Evolutionary conservation across 2,797 vertebrate species (phyloP), one percentile per base, ranked within the genome.

Genomic region (Scleropages formosus): DNA sequence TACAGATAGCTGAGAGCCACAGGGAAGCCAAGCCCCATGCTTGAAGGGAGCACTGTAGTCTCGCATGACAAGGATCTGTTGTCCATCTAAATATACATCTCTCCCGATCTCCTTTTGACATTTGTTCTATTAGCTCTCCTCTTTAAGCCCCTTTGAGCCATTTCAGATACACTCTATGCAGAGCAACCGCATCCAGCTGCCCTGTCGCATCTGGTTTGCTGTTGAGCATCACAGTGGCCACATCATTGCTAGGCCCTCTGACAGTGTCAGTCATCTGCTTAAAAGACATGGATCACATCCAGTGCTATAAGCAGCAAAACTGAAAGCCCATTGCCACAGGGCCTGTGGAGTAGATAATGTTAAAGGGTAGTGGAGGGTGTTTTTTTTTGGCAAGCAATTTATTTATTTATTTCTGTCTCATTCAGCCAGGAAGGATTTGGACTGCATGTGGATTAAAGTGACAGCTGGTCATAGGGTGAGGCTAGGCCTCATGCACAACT

Each of bases 141-240:
- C 85, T 83, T 82, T 88, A 89, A 90, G 89, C 87, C 89, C 86
- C 88, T 88, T 83, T 87, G 88, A 90, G 88, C 88, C 79, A 86
- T 88, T 86, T 87, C 87, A 90, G 90, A 90, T 89, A 70, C 49
- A 89, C 84, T 89, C 81, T 74, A 87, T 83, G 85, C 88, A 84
- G 83, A 86, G 89, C 85, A 89, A 89, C 85, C 83, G 85, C 88
- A 90, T 90, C 90, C 89, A 87, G 86, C 87, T 85, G 83, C 86
- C 85, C 84, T 91, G 91, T 91, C 91, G 90, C 87, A 91, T 89
- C 84, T 81, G 75, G 84, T 92, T 92, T 91, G 86, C 87, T 78
- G 78, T 82, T 80, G 83, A 84, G 85, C 86, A 76, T 89, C 86
- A 87, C 81, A 56, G 85, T 46, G 82, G 82, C 77, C 76, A 86